Evolutionary conservation across 2,113 vertebrate species (phyloP).

Genomic region (Collichthys lucidus): DNA sequence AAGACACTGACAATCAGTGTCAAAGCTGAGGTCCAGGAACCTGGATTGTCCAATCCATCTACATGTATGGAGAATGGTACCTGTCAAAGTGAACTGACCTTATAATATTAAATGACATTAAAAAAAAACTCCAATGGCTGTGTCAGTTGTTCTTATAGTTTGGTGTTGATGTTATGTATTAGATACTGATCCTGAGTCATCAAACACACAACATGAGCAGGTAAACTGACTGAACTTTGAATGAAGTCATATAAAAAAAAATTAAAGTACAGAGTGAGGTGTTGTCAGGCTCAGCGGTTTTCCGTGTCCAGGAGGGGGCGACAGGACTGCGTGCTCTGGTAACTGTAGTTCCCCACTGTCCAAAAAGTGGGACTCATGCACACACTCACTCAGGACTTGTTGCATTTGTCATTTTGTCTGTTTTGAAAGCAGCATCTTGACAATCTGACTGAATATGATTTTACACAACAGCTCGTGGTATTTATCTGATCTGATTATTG

Average conservation of each 20-base stretch:
- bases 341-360: background rate
- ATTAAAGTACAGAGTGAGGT: background rate
- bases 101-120: background rate
- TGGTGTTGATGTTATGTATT: background rate
- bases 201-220: background rate
- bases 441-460: background rate
- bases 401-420: background rate
- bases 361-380: background rate
- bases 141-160: background rate
- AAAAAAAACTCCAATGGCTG: background rate
- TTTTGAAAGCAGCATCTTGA: background rate
- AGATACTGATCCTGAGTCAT: background rate
- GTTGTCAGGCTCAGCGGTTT: background rate
- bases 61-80: background rate
- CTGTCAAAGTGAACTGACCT: background rate
- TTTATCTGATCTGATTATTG: no score
- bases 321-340: conserved; percentile 30
- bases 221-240: background rate
- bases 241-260: background rate
- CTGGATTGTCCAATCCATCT: background rate
- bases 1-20: background rate
- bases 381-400: conserved; percentile 1
- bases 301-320: conserved; percentile 76
- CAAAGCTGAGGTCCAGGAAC: background rate
- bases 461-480: no score